Percentiles rank a stretch among this genome's conserved stretches.
Evolutionary conservation across 2,113 vertebrate genomes (phyloP).

Genomic region (Pluvialis apricaria): DNA sequence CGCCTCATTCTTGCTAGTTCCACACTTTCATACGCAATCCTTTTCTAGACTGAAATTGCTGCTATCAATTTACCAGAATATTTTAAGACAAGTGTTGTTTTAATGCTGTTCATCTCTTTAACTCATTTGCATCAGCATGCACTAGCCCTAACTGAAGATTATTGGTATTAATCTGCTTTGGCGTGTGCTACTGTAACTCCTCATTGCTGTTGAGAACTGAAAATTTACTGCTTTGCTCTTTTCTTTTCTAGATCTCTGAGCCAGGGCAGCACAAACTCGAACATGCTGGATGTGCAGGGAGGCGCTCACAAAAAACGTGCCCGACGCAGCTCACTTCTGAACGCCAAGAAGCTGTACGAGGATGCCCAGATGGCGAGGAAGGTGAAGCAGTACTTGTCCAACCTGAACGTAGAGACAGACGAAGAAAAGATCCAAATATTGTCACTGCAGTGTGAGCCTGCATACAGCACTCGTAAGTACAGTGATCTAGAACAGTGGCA

Average conservation of each 20-base stretch:
- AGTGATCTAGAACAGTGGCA: not conserved
- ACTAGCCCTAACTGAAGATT: slow-evolving; percentile 74
- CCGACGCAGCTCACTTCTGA: slow-evolving; percentile 92
- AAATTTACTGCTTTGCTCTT: not conserved
- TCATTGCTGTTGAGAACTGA: not conserved
- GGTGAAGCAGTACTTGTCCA: slow-evolving; percentile 94
- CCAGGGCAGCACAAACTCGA: slow-evolving; percentile 97
- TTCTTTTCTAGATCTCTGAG: slow-evolving; percentile 85
- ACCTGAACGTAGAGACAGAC: slow-evolving; percentile 87
- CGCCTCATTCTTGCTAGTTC: slow-evolving; percentile 6
- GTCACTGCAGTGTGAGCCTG: slow-evolving; percentile 92
- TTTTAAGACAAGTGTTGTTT: slow-evolving; percentile 46
- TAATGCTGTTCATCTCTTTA: slow-evolving; percentile 75
- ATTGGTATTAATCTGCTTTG: slow-evolving; percentile 56
- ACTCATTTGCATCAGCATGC: slow-evolving; percentile 80
- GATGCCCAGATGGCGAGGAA: slow-evolving; percentile 97
- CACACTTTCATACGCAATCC: not conserved
- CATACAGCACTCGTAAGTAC: slow-evolving; percentile 91
- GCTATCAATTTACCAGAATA: not conserved
- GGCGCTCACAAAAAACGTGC: slow-evolving; percentile 91
- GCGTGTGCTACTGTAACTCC: not conserved
- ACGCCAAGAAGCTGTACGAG: slow-evolving; percentile 96
- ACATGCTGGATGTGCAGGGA: slow-evolving; percentile 93
- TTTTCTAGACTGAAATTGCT: slow-evolving; percentile 25
- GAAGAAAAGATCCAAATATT: slow-evolving; percentile 92